Evolutionary conservation across 2,888 invertebrate genomes (phyloP).

Genomic region (Adelphocoris suturalis): DNA sequence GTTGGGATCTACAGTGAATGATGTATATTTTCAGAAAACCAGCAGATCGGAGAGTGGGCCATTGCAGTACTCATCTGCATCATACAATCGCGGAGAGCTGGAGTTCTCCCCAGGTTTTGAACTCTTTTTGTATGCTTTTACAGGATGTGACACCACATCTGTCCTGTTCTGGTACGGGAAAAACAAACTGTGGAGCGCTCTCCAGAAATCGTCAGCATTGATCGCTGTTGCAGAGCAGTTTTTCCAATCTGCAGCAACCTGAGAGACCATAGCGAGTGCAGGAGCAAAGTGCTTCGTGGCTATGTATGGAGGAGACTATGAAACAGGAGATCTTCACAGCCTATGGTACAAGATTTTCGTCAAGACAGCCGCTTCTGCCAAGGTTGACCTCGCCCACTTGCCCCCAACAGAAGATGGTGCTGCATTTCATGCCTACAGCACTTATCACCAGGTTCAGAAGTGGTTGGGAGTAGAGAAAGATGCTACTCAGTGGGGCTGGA

Average conservation of each 20-base stretch:
- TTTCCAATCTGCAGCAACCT: background rate
- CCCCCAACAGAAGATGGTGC: slow-evolving; percentile 14
- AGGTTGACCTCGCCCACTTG: slow-evolving; percentile 33
- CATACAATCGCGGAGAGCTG: background rate
- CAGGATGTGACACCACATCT: slow-evolving; percentile 35
- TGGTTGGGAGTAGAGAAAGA: slow-evolving; percentile 39
- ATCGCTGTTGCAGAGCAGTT: background rate
- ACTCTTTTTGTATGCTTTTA: background rate
- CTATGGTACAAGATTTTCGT: background rate
- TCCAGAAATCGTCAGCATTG: background rate
- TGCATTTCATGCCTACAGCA: background rate
- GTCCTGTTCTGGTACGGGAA: background rate
- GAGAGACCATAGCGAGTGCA: no score
- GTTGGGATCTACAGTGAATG: background rate
- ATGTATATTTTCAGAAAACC: background rate
- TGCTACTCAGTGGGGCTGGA: slow-evolving; percentile 18
- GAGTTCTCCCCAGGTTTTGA: background rate
- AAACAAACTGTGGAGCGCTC: background rate
- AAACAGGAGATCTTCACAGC: background rate
- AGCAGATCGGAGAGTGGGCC: background rate
- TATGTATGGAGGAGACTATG: slow-evolving; percentile 24
- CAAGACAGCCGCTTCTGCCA: slow-evolving; percentile 5
- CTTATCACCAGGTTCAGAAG: background rate
- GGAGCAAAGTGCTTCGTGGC: background rate
- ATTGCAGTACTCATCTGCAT: background rate